Base-by-base conservation (phyloP, 1,140 invertebrate species). In the Ips nitidus region DNA sequence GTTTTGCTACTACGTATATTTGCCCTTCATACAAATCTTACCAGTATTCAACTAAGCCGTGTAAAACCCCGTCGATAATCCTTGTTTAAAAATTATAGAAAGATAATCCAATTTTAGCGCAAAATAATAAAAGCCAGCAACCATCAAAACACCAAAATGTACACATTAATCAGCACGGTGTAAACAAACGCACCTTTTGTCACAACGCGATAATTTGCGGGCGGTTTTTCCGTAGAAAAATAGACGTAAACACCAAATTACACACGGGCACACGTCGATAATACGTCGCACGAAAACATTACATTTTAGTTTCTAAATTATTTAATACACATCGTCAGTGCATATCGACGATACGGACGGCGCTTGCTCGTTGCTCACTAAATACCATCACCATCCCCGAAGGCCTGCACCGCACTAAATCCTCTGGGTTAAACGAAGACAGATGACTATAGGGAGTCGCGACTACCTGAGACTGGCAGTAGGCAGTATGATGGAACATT, bases 281-380 rank as follows among this genome's bases (percentile, higher is more conserved):
- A 58, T 70, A 43, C 43, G 43, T 58, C 55, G 41, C 38, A 64
- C 38, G 41, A 63, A 71, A 66, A 71, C 63, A 62, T 60, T 66
- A 66, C 22, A 22, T 71, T 71, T 70, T 71, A 59, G 69, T 71
- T 66, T 60, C 63, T 71, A 71, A 71, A 71, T 71, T 71, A 71
- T 71, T 64, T 64, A 66, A 66, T 63, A 71, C 62, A 71, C 63
- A 70, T 64, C 58, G 69, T 63, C 69, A 71, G 36, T 71, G 69
- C 69, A 70, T 70, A 70, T 70, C 62, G 69, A 70, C 69, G 62
- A 55, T 66, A 56, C 69, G 62, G 65, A 70, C 42, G 60, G 69
- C 69, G 69, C 69, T 41, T 70, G 69, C 69, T 65, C 69, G 42
- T 22, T 22, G 22, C 22, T 22, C 22, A 22, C 22, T 22, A 22